Percentiles rank a stretch among this genome's conserved stretches.
These are phyloP conservation scores for Orthonyx spaldingii DNA, from an alignment of 2,113 vertebrate genomes.

Conservation along the genomic window DNA sequence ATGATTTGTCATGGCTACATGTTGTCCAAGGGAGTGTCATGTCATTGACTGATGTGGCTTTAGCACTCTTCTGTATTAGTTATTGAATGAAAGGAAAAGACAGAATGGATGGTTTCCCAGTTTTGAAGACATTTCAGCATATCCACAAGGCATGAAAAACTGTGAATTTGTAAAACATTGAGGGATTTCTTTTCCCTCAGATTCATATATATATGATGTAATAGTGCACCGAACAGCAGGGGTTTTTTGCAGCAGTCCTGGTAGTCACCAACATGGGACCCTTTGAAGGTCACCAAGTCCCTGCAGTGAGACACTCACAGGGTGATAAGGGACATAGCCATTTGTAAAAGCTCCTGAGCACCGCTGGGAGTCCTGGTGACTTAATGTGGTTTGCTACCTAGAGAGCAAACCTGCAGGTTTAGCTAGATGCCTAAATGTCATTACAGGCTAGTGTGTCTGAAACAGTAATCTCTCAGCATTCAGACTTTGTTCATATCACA, in stretches of 20 bases:
- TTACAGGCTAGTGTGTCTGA: not conserved
- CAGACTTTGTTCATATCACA: not conserved
- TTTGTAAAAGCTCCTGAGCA: not conserved
- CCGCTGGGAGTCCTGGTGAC: not conserved
- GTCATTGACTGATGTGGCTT: slow-evolving; percentile 9
- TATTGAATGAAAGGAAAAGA: not conserved
- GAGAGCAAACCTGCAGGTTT: slow-evolving; percentile 19
- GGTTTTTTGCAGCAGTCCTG: not conserved
- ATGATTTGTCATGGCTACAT: slow-evolving; percentile 50
- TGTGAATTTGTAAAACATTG: not conserved
- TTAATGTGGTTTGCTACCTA: not conserved
- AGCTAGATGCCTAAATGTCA: not conserved
- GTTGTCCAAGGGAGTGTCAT: not conserved
- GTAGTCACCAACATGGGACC: not conserved
- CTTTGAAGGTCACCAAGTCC: not conserved
- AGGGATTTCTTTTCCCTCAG: not conserved
- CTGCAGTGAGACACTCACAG: not conserved
- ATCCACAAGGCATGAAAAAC: not conserved
- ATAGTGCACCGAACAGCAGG: not conserved
- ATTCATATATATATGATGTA: not conserved
- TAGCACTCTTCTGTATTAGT: not conserved
- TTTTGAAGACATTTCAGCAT: not conserved
- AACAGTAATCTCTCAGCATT: not conserved
- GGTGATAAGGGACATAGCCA: not conserved
- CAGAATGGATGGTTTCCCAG: not conserved